A percentile compares a stretch with the other conserved stretches of the same genome.
phyloP scores from a whole-genome alignment of 1,140 invertebrate species.

The Sipha flava region DNA sequence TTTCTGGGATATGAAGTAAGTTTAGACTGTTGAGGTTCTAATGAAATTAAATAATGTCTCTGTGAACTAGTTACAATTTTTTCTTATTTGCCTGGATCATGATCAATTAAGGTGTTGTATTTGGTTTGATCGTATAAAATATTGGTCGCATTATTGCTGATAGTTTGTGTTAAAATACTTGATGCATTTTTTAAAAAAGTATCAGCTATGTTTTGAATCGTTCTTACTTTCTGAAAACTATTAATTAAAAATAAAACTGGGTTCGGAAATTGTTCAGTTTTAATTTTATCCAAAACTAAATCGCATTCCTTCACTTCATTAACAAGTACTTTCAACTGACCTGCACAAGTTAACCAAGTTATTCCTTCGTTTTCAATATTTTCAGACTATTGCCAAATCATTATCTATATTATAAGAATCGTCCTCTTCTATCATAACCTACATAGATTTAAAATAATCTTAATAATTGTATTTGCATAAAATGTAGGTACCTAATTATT shows the following conservation, averaged over 20 bases:
- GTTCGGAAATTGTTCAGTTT: not conserved
- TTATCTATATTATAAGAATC: too few relatives aligned
- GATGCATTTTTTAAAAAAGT: not conserved
- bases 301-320: not conserved
- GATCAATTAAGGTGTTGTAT: not conserved
- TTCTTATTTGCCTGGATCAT: not conserved
- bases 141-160: not conserved
- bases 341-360: not conserved
- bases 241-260: not conserved
- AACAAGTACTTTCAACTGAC: not conserved
- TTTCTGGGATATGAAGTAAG: not conserved
- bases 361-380: too few relatives aligned
- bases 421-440: too few relatives aligned
- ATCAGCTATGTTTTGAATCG: not conserved
- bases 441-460: too few relatives aligned
- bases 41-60: not conserved
- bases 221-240: too few relatives aligned
- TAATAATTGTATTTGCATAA: too few relatives aligned
- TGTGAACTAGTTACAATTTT: not conserved
- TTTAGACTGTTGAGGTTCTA: not conserved
- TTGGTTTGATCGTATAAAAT: not conserved
- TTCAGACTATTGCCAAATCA: too few relatives aligned
- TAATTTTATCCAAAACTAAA: not conserved
- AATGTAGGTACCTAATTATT: too few relatives aligned
- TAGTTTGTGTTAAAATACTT: not conserved